A percentile compares a stretch with the other conserved stretches of the same genome.
These are phyloP conservation scores for Pecten maximus DNA, from an alignment of 2,888 invertebrate genomes.

Conservation along the genomic window DNA sequence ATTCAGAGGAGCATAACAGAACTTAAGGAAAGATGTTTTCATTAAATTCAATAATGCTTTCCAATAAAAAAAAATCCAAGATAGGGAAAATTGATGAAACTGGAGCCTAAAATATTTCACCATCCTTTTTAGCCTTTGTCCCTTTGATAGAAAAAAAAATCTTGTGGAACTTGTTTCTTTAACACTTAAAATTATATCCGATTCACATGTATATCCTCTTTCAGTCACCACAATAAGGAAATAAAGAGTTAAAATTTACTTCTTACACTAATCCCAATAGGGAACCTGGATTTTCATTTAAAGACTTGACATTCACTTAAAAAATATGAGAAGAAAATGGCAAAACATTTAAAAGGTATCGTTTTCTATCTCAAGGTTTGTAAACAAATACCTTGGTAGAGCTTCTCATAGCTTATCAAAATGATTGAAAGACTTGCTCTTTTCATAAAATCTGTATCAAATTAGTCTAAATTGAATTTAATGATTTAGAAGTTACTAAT, in stretches of 20 bases:
- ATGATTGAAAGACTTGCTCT: neutral
- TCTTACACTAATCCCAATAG: neutral
- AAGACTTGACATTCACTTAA: neutral
- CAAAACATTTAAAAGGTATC: neutral
- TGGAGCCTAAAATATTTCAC: too few species aligned
- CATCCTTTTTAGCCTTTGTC: too few species aligned
- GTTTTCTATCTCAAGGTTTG: neutral
- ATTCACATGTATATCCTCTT: neutral
- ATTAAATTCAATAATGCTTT: too few species aligned
- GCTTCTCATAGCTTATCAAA: neutral
- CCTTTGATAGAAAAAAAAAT: too few species aligned
- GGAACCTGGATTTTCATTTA: neutral
- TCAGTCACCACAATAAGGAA: neutral
- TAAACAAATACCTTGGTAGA: neutral
- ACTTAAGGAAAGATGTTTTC: too few species aligned
- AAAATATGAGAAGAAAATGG: neutral
- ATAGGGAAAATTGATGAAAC: too few species aligned
- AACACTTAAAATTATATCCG: neutral
- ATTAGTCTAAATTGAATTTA: neutral
- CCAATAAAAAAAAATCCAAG: too few species aligned
- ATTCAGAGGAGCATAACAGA: too few species aligned
- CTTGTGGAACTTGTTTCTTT: neutral
- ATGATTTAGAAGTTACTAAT: conserved; percentile 14
- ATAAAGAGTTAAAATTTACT: neutral
- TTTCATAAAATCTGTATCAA: conserved; percentile 7